Base-by-base conservation (phyloP, 2,113 vertebrate species). In the Rhea americana region DNA sequence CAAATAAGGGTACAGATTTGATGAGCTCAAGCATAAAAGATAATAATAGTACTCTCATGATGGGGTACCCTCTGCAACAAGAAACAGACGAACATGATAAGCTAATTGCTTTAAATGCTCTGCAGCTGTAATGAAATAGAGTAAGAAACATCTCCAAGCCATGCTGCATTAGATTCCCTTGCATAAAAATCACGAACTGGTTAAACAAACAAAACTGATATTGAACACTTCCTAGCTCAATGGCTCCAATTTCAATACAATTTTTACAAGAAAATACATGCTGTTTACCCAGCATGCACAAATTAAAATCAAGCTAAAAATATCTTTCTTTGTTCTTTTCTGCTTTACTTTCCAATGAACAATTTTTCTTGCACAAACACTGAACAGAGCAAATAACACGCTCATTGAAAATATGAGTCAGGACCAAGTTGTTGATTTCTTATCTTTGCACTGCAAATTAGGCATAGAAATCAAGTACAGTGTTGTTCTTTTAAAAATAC, bases 91-190 rank as follows among this genome's bases (percentile, higher is more conserved):
- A 91, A 91, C 77, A 92, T 58, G 75, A 85, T 85, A 91, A 93
- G 56, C 91, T 96, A 94, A 96, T 96, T 96, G 86, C 86, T 93
- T 90, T 85, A 95, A 89, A 95, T 91, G 95, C 89, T 93, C 75
- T 92, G 88, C 95, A 94, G 94, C 95, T 94, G 93, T 90, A 93
- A 89, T 75, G 90, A 94, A 89, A 83, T 94, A 58, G 81, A 85
- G 90, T 62, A n/a, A 94, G 95, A 90, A 94, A 82, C 62, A 90
- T 94, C 92, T 86, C 78, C 63, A 50, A 94, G 93, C 81, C n/a
- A 89, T 16, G 50, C 59, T 82, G 71, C 66, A 66, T 93, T 74
- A 65, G 78, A 75, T 74, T 95, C 67, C 66, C 77, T 77, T 77
- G 47, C 89, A 93, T 26, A 80, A 47, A 95, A 93, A 95, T 86